These are phyloP conservation scores for Ataeniobius toweri DNA, from an alignment of 2,797 vertebrate genomes.

Conservation along the genomic window DNA sequence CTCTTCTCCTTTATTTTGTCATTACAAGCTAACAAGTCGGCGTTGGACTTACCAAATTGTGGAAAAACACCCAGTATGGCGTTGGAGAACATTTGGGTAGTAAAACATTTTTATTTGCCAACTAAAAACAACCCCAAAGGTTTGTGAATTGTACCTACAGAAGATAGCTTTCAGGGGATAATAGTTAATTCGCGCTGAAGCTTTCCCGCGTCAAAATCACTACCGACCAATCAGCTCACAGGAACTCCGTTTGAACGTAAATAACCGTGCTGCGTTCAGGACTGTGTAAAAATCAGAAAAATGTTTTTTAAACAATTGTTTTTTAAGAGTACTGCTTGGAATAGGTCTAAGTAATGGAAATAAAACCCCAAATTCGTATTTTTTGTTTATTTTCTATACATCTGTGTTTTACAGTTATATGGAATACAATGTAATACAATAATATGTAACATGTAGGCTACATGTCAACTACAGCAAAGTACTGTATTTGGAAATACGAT, in stretches of 20 bases:
- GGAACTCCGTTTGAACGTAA: background rate
- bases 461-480: background rate
- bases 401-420: background rate
- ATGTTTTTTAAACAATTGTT: background rate
- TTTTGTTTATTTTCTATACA: background rate
- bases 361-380: background rate
- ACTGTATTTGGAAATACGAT: background rate
- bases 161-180: background rate
- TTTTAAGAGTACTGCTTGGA: background rate
- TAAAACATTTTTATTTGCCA: slow-evolving; percentile 81
- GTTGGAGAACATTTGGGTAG: slow-evolving; percentile 84
- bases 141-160: background rate
- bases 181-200: accelerated
- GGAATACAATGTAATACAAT: too few relatives aligned
- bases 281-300: background rate
- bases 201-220: slow-evolving; percentile 32
- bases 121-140: too few relatives aligned
- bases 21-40: background rate
- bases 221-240: slow-evolving; percentile 45
- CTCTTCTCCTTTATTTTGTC: background rate
- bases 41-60: slow-evolving; percentile 83
- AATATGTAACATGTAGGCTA: background rate
- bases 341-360: background rate
- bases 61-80: slow-evolving; percentile 85
- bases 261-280: slow-evolving; percentile 15